These are phyloP conservation scores for Temnopleurus reevesii DNA, from an alignment of 53 echinoderm and acorn worm species.

Conservation along the genomic window DNA sequence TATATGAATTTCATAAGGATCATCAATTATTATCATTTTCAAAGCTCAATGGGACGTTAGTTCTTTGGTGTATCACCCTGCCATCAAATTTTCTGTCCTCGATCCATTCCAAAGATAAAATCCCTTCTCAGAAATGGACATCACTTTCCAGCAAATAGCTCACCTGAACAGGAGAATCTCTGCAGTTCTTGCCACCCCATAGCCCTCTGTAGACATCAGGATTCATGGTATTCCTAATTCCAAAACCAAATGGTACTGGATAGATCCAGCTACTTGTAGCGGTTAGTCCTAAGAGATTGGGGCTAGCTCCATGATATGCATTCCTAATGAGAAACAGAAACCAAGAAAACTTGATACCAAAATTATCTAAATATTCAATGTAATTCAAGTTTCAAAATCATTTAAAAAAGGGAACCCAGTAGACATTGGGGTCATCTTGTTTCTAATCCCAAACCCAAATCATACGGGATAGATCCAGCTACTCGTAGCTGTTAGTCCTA, in stretches of 20 bases:
- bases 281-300: constrained; percentile 81
- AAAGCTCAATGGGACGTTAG: too few relatives aligned
- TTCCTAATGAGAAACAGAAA: constrained; percentile 64
- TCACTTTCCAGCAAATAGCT: neutral
- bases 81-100: too few relatives aligned
- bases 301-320: constrained; percentile 98
- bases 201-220: constrained; percentile 90
- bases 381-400: too few relatives aligned
- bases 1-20: too few relatives aligned
- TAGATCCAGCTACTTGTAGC: constrained; percentile 85
- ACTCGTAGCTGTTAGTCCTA: constrained; percentile 91
- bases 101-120: too few relatives aligned
- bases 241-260: constrained; percentile 73
- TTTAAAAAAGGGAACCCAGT: too few relatives aligned
- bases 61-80: too few relatives aligned
- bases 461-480: constrained; percentile 80
- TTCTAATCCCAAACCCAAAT: constrained; percentile 76
- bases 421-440: constrained; percentile 79
- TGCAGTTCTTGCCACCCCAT: constrained; percentile 92
- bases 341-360: neutral
- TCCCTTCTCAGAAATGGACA: too few relatives aligned
- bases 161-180: constrained; percentile 97
- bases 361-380: too few relatives aligned
- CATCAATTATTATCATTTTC: too few relatives aligned
- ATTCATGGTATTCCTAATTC: constrained; percentile 80